Evolutionary conservation across 2,113 vertebrate genomes (phyloP).

Genomic region (Chaetorhynchus papuensis): DNA sequence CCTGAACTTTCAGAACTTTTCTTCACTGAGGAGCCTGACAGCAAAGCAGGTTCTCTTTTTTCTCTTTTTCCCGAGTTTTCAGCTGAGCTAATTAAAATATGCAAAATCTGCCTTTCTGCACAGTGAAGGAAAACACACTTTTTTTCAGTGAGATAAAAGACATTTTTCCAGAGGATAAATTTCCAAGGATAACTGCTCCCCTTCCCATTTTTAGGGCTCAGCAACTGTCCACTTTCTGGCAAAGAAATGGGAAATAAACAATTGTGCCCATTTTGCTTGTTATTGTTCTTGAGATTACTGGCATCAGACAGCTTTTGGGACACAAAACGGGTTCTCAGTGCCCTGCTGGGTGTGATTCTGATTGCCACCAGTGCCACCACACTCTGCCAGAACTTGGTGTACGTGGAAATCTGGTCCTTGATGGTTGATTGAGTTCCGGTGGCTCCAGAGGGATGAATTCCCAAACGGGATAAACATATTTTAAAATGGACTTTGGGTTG

Average conservation of each 20-base stretch:
- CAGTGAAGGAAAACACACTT: background rate
- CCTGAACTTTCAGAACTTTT: constrained; percentile 45
- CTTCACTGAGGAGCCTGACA: constrained; percentile 45
- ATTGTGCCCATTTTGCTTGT: background rate
- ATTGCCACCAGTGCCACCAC: background rate
- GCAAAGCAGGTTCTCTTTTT: constrained; percentile 35
- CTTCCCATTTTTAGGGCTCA: background rate
- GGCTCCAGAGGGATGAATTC: background rate
- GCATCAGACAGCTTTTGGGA: background rate
- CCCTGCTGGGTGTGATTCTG: background rate
- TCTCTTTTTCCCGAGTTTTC: constrained; percentile 25
- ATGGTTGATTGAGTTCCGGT: background rate
- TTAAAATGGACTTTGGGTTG: background rate
- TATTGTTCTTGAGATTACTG: background rate
- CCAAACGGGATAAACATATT: background rate
- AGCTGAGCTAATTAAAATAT: constrained; percentile 60
- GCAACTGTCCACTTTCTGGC: background rate
- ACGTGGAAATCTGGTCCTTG: background rate
- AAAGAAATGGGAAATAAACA: background rate
- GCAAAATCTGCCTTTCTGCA: constrained; percentile 20
- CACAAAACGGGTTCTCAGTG: background rate
- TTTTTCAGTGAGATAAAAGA: background rate
- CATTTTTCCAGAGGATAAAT: constrained; percentile 9
- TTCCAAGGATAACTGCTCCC: background rate
- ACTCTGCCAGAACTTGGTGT: background rate